Conservation (phyloP, 2,888 invertebrate genomes). For the Pollenia angustigena region DNA sequence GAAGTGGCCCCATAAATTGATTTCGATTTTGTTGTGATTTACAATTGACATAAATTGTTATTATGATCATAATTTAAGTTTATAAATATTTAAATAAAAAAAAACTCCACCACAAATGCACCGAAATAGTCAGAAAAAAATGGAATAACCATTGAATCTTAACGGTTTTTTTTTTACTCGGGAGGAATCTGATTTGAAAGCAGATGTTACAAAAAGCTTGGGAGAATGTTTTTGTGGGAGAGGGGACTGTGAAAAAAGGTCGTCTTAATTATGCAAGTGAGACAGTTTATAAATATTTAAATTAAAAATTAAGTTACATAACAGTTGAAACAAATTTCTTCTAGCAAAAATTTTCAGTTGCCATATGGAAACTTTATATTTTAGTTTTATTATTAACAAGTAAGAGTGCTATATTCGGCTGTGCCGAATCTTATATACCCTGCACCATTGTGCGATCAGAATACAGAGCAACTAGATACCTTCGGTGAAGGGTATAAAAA, state of each 20-base stretch:
- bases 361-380: too few relatives aligned
- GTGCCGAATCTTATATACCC: too few relatives aligned
- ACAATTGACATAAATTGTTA: slow-evolving; percentile 58
- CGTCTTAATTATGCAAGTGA: neutral
- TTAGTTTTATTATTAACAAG: too few relatives aligned
- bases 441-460: too few relatives aligned
- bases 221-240: neutral
- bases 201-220: slow-evolving; percentile 13
- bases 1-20: neutral
- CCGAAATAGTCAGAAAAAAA: too few relatives aligned
- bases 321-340: neutral
- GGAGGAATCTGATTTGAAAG: neutral
- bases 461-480: too few relatives aligned
- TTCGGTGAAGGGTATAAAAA: too few relatives aligned
- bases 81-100: slow-evolving; percentile 15
- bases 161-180: neutral
- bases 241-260: neutral
- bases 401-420: too few relatives aligned
- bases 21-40: slow-evolving; percentile 23
- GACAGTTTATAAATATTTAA: neutral
- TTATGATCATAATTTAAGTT: slow-evolving; percentile 41
- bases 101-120: neutral
- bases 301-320: neutral
- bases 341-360: too few relatives aligned
- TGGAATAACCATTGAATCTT: too few relatives aligned